Evolutionary conservation across 2,888 invertebrate species (phyloP), one percentile per base, ranked within the genome.

Genomic region (Xylota sylvarum): DNA sequence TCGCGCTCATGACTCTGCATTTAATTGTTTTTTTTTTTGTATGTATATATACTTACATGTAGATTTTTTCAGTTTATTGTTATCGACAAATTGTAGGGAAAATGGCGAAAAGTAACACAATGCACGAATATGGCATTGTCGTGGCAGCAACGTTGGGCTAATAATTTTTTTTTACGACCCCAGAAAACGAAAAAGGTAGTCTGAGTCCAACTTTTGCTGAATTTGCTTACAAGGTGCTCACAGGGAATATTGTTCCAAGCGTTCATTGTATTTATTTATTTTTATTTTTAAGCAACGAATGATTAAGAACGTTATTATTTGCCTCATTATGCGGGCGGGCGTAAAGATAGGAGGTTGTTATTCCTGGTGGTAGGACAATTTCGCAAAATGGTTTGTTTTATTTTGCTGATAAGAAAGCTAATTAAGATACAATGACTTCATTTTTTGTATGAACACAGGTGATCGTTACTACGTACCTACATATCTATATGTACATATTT

Each of bases 401-500:
- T 52, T 85, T 80, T 65, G 5, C 76, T 55, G 82, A 82, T 77
- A 82, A 82, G 77, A 82, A 82, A 82, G 77, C 77, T 86, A 86
- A 86, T 86, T 86, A 86, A 78, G 77, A 82, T 64, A 82, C 86
- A 86, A 82, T 86, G 81, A 77, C 72, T 77, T 77, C 50, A 76
- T 72, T 78, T 62, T 64, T 32, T 60, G 12, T 65, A 40, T 76
- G 74, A 81, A 72, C 62, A 77, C 65, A 69, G 81, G 81, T 65
- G 56, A 77, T 80, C 50, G 69, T 62, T 52, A 37, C 50, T 6
- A 64, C 9, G 10, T 35, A 10, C 35, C 10, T 7, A 35, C 1
- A 9, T 35, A 10, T 35, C 5, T 35, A 5, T 32, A 32, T 7
- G 7, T 5, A 7, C 5, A 32, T 32, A 7, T 32, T 2, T 32